Evolutionary conservation across 1,140 invertebrate genomes (phyloP).

Genomic region (Oreohelix idahoensis): DNA sequence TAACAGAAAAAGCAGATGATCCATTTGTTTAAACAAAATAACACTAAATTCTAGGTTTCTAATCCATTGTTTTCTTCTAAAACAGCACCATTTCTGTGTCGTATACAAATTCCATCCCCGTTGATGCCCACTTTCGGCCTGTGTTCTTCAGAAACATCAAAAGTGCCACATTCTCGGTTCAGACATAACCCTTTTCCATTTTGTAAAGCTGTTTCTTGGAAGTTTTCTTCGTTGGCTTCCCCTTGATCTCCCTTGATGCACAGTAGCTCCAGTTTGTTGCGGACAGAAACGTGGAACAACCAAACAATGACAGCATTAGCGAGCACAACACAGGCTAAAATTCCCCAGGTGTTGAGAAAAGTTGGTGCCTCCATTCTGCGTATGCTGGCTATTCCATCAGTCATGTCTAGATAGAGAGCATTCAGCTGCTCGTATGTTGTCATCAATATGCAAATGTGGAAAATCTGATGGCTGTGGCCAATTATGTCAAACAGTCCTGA

Average conservation of each 20-base stretch:
- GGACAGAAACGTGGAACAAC: slow-evolving; percentile 28
- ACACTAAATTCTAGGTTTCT: not conserved
- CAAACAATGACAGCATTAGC: slow-evolving; percentile 23
- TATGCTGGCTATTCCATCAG: slow-evolving; percentile 27
- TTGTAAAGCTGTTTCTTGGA: not conserved
- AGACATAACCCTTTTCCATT: not conserved
- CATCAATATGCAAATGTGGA: slow-evolving; percentile 70
- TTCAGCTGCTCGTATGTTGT: slow-evolving; percentile 67
- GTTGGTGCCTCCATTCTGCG: slow-evolving; percentile 52
- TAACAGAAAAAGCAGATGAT: too few relatives aligned
- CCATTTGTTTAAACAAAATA: not conserved
- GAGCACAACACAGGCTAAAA: slow-evolving; percentile 2
- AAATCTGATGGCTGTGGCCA: slow-evolving; percentile 71
- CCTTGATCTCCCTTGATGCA: not conserved
- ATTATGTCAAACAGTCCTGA: slow-evolving; percentile 64
- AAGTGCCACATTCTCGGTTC: not conserved
- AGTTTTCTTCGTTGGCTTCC: not conserved
- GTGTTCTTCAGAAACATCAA: not conserved
- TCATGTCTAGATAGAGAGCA: slow-evolving; percentile 59
- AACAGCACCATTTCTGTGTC: not conserved
- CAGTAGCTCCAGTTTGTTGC: not conserved
- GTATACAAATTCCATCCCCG: not conserved
- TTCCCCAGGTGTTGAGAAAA: slow-evolving; percentile 60
- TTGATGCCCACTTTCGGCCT: not conserved
- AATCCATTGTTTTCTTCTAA: not conserved